Conservation (phyloP, 2,113 vertebrate genomes). For the Microtus ochrogaster region DNA sequence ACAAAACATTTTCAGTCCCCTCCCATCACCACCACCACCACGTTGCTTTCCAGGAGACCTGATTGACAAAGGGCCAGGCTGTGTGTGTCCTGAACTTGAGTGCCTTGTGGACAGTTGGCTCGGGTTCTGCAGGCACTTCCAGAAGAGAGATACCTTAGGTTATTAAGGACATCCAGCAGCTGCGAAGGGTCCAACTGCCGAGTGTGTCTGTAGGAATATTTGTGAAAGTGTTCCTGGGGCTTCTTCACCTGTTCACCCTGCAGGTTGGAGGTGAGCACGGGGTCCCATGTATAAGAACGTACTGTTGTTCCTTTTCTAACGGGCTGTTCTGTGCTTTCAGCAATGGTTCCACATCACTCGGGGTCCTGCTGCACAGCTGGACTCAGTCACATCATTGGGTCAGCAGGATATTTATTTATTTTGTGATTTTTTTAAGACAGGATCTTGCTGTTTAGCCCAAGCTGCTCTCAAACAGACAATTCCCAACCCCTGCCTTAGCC, state of each 20-base stretch:
- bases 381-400: accelerated
- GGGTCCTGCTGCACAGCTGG: accelerated
- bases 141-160: not conserved
- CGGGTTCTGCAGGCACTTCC: no score
- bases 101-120: not conserved
- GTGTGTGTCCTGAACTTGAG: accelerated
- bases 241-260: not conserved
- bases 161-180: not conserved
- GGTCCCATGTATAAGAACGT: not conserved
- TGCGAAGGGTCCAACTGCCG: accelerated
- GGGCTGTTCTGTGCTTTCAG: accelerated
- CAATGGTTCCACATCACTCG: accelerated
- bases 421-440: not conserved
- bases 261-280: not conserved
- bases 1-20: not conserved
- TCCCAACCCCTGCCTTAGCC: not conserved
- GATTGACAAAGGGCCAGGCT: accelerated
- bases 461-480: no score
- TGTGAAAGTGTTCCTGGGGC: not conserved
- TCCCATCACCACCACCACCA: no score
- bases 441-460: not conserved
- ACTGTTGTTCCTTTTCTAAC: not conserved
- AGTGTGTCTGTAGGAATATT: not conserved
- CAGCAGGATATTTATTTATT: not conserved
- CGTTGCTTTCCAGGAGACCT: accelerated